Evolutionary conservation across 2,113 vertebrate genomes (phyloP).

Genomic region (Eulacestoma nigropectus): DNA sequence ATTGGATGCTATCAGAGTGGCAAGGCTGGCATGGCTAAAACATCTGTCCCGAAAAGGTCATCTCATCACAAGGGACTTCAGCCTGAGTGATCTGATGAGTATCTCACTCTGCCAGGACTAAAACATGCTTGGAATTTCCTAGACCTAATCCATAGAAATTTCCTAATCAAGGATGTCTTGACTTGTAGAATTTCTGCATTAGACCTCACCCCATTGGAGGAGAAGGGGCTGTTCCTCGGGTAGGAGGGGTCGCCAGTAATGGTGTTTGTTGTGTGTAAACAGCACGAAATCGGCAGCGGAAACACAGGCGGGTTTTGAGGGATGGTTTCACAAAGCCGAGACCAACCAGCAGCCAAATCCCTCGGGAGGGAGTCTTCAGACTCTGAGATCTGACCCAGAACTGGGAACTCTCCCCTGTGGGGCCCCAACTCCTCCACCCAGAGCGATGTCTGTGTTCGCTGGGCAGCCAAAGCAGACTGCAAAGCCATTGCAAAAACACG

Average conservation of each 20-base stretch:
- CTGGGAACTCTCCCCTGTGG: neutral
- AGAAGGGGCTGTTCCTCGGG: neutral
- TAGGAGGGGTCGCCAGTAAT: neutral
- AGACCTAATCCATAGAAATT: neutral
- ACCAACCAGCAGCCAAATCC: neutral
- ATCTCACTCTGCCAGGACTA: neutral
- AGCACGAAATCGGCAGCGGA: neutral
- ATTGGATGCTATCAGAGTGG: accelerated
- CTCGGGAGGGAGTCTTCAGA: neutral
- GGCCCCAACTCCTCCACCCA: neutral
- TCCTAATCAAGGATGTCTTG: neutral
- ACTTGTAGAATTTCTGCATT: neutral
- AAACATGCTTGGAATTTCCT: neutral
- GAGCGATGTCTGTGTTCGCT: accelerated
- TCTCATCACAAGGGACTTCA: neutral
- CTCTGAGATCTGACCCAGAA: neutral
- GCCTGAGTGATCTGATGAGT: accelerated
- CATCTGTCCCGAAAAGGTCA: neutral
- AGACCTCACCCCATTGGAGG: accelerated
- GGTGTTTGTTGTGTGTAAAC: neutral
- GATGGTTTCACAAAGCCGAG: neutral
- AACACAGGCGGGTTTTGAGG: neutral
- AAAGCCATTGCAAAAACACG: accelerated
- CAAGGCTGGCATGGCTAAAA: neutral
- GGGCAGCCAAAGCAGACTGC: neutral